A percentile compares a stretch with the other conserved stretches of the same genome.
phyloP scores from a whole-genome alignment of 1,140 invertebrate genomes.

The Pantala flavescens region DNA sequence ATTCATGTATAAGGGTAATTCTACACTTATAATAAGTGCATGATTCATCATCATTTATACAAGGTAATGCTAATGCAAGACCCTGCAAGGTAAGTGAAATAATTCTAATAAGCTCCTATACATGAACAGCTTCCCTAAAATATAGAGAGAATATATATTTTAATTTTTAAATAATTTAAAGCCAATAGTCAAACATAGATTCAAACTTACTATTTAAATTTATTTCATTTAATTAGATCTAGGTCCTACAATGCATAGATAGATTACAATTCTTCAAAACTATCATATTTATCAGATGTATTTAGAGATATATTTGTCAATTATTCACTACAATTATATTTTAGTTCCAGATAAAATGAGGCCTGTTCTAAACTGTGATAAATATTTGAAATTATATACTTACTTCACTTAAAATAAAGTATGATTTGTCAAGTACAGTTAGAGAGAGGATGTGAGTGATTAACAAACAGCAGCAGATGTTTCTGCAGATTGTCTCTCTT shows the following conservation, averaged over 20 bases:
- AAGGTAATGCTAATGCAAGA: too few species aligned
- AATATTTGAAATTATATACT: neutral
- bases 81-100: too few species aligned
- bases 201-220: too few species aligned
- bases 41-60: too few species aligned
- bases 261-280: too few species aligned
- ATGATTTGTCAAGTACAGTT: constrained; percentile 41
- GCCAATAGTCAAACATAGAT: too few species aligned
- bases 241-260: too few species aligned
- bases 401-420: constrained; percentile 28
- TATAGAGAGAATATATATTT: neutral
- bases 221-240: too few species aligned
- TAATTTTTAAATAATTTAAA: neutral
- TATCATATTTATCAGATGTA: too few species aligned
- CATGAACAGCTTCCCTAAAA: constrained; percentile 39
- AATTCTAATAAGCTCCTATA: constrained; percentile 47
- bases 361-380: neutral
- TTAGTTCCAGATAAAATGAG: too few species aligned
- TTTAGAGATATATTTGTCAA: too few species aligned
- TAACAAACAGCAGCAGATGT: constrained; percentile 44
- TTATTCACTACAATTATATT: too few species aligned
- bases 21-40: constrained; percentile 43
- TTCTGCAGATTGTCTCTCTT: constrained; percentile 42
- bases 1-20: constrained; percentile 34
- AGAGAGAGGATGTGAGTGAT: constrained; percentile 46